Evolutionary conservation across 1,140 invertebrate species (phyloP).

Genomic region (Polypedilum pembai): DNA sequence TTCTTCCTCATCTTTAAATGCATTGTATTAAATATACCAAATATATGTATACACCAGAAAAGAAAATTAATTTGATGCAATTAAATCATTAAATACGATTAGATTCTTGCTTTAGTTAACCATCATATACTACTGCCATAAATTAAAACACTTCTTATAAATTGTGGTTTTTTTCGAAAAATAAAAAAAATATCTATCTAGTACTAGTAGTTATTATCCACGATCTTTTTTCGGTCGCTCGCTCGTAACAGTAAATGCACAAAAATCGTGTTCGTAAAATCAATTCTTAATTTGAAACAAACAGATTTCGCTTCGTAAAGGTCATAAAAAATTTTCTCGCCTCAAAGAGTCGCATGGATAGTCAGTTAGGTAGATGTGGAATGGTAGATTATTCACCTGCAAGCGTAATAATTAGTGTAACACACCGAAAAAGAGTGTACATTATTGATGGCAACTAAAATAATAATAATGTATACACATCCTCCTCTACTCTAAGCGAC

Average conservation of each 20-base stretch:
- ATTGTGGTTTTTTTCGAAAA: too few relatives aligned
- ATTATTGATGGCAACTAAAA: background rate
- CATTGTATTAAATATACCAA: too few relatives aligned
- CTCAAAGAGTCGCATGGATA: background rate
- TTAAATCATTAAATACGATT: too few relatives aligned
- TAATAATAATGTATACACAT: background rate
- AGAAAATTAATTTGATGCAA: too few relatives aligned
- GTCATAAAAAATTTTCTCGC: background rate
- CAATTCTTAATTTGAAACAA: conserved; percentile 14
- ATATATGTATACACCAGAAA: too few relatives aligned
- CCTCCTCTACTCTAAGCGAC: background rate
- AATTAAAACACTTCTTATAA: too few relatives aligned
- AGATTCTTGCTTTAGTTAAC: too few relatives aligned
- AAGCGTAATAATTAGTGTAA: background rate
- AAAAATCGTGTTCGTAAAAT: conserved; percentile 13
- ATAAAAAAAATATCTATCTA: too few relatives aligned
- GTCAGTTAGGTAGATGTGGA: background rate
- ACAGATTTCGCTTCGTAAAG: background rate
- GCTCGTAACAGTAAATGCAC: background rate
- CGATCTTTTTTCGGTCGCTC: background rate
- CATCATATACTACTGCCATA: too few relatives aligned
- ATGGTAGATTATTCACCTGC: background rate
- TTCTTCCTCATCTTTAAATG: too few relatives aligned
- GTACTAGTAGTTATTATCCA: too few relatives aligned
- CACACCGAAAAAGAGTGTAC: background rate